Evolutionary conservation across 2,888 invertebrate species (phyloP), one percentile per base, ranked within the genome.

Genomic region (Aphodius granarius): DNA sequence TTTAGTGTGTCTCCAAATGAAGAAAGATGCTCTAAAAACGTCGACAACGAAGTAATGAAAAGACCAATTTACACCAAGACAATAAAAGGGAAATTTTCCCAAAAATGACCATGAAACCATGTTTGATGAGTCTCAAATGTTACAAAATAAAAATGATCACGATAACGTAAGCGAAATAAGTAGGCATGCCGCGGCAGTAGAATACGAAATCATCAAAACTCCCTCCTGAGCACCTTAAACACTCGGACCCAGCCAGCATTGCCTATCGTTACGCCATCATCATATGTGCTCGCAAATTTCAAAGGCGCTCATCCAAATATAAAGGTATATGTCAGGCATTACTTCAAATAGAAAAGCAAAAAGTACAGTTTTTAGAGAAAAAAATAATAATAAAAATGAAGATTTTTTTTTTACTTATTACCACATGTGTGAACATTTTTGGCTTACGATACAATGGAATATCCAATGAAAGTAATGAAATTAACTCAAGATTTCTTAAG

Each of bases 321-420:
- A 71, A 76, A 68, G 65, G 73, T 73, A 18, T 73, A 15, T 71
- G 70, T 21, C 17, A 68, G 63, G 73, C 70, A 20, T 76, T 70
- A 71, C 73, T 76, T 5, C 22, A 68, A 63, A 20, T 76, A 66
- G 73, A 76, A 76, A 76, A 73, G 64, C 63, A 68, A 71, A 73
- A 76, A 70, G 15, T 76, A 19, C 43, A 73, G 23, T 73, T 63
- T 70, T 74, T 76, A 68, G 72, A 75, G 75, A 71, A 77, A 73
- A 75, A 72, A 22, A 71, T 43, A 62, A n/a, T n/a, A 63, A 68
- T 66, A 62, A 74, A 70, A 68, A 17, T 15, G 76, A 79, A 65
- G 77, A 78, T 79, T 79, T 72, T 78, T 79, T 68, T 72, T 77
- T 72, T 77, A 78, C 62, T 76, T 79, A 73, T 64, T 79, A 43